Evolutionary conservation across 2,888 invertebrate genomes (phyloP), one percentile per base, ranked within the genome.

Genomic region (Sinotaia quadrata): DNA sequence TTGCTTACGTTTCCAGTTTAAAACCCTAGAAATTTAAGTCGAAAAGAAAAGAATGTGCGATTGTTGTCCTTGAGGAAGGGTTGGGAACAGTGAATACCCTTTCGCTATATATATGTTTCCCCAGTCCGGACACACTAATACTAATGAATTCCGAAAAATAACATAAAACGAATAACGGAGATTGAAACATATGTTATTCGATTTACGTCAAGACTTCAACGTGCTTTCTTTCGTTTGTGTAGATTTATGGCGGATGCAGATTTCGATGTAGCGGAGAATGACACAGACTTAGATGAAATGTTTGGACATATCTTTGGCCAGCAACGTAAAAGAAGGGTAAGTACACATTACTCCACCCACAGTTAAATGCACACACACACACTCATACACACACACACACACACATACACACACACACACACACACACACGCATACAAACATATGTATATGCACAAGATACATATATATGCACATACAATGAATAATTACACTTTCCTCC

Each of bases 181-280:
- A n/a, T n/a, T n/a, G n/a, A n/a, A n/a, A n/a, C n/a, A n/a, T n/a
- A n/a, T n/a, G n/a, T n/a, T n/a, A n/a, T n/a, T n/a, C n/a, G n/a
- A n/a, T n/a, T n/a, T n/a, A n/a, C n/a, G n/a, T n/a, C n/a, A n/a
- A n/a, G n/a, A n/a, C n/a, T 41, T 12, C 41, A 41, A 12, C 3
- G 41, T 41, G 41, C 1, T 41, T 41, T n/a, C 2, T 41, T 2
- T 41, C n/a, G 15, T 1, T n/a, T 41, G 41, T 47, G 5, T 33
- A 65, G 65, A 12, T 65, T 65, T 47, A 65, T 65, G 65, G 65
- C 65, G 18, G 65, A 65, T 33, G 65, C 65, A 0, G 65, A 36
- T 15, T 65, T 65, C n/a, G 65, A 65, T 41, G 34, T 65, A 15
- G 65, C 56, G 31, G 65, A 65, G 34, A 10, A 24, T n/a, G 31